Evolutionary conservation across 1,140 invertebrate genomes (phyloP), one percentile per base, ranked within the genome.

Genomic region (Mactra quadrangularis): DNA sequence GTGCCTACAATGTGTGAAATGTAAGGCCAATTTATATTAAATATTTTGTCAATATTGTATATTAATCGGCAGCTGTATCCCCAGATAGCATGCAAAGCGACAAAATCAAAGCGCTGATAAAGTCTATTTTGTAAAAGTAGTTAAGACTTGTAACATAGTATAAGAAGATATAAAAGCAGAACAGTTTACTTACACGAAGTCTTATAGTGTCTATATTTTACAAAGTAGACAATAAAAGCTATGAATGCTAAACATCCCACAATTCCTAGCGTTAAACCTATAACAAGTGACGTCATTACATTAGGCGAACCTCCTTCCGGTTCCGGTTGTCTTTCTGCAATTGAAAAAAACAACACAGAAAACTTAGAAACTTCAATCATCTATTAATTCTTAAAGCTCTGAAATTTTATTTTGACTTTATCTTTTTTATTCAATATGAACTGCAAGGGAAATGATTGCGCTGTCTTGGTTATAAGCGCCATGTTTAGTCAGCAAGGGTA

Each of bases 161-260:
- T n/a, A n/a, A n/a, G n/a, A n/a, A n/a, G n/a, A n/a, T n/a, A n/a
- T n/a, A n/a, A n/a, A n/a, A n/a, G n/a, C n/a, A n/a, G n/a, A n/a
- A n/a, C n/a, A n/a, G n/a, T n/a, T n/a, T 68, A 68, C 64, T 68
- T 50, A 68, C 64, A 68, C 17, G 64, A 68, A 2, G 45, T 52
- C 19, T 41, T 50, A 19, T 35, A 25, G 25, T 41, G 9, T 15
- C 45, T 68, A 25, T 52, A 68, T 68, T 68, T 68, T 4, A 68
- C 27, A 1, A 68, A 13, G 25, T 68, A 68, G 3, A 68, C 41
- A 25, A 68, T 50, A 45, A 68, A 68, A 22, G 64, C 64, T 3
- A 68, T n/a, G 22, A 50, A 19, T 15, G 29, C 64, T 15, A 68
- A 3, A 4, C 19, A 17, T 50, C 64, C 64, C 0, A 68, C 2